phyloP scores from a whole-genome alignment of 2,888 invertebrate genomes.

The Drosophila basisetae region DNA sequence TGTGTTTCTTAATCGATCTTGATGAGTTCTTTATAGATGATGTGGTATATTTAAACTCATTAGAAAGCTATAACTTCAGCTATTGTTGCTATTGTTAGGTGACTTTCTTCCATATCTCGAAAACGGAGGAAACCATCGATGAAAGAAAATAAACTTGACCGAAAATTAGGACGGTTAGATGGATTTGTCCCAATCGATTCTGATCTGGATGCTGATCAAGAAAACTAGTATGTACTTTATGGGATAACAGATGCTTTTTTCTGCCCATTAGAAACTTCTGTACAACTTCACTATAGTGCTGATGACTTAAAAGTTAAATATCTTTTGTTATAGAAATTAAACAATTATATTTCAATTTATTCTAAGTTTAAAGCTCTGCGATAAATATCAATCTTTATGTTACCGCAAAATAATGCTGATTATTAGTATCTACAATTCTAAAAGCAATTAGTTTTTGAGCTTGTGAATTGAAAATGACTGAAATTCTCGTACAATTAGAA shows the following conservation, averaged over 20 bases:
- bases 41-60: background rate
- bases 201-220: background rate
- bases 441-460: background rate
- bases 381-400: slow-evolving; percentile 2
- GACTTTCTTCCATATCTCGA: background rate
- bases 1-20: background rate
- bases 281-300: background rate
- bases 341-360: background rate
- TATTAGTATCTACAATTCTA: background rate
- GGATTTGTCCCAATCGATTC: background rate
- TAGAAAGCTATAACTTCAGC: background rate
- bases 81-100: background rate
- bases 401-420: slow-evolving; percentile 13
- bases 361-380: background rate
- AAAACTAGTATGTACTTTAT: accelerated
- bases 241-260: background rate
- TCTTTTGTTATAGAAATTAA: background rate
- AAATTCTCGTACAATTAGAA: slow-evolving; percentile 2
- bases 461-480: slow-evolving; percentile 7
- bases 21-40: background rate
- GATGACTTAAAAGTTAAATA: background rate
- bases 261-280: background rate
- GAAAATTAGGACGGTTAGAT: background rate
- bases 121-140: too few relatives aligned
- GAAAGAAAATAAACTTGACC: background rate